phyloP scores from a whole-genome alignment of 2,797 vertebrate species.

The Pitangus sulphuratus region DNA sequence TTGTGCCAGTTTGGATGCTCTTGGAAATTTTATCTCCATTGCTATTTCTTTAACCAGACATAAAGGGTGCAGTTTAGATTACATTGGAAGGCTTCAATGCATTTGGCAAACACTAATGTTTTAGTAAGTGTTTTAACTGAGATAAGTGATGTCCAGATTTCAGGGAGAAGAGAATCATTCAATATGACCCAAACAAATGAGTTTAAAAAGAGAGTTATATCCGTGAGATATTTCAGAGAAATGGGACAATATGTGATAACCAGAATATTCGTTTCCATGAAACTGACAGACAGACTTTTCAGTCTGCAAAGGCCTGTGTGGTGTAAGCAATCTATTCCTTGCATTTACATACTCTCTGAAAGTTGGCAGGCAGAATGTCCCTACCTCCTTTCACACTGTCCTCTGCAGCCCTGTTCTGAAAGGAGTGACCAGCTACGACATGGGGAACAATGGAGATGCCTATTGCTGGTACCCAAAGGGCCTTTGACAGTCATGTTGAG shows the following conservation, averaged over 20 bases:
- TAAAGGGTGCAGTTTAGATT: background rate
- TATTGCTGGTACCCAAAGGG: background rate
- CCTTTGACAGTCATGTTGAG: background rate
- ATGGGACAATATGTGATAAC: background rate
- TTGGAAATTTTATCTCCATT: background rate
- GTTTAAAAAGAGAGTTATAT: background rate
- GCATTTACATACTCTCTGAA: fast-evolving
- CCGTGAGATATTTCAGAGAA: background rate
- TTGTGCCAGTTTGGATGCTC: background rate
- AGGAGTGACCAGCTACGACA: background rate
- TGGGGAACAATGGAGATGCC: background rate
- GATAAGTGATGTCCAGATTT: background rate
- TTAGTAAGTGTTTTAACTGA: background rate
- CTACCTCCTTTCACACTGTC: fast-evolving
- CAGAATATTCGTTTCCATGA: background rate
- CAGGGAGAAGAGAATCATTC: background rate
- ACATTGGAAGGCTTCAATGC: background rate
- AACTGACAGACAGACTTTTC: background rate
- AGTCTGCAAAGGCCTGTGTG: background rate
- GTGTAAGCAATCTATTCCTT: background rate
- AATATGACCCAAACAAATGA: background rate
- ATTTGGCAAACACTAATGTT: background rate
- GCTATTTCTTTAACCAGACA: background rate
- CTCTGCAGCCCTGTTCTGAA: background rate
- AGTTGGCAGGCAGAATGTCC: background rate